Evolutionary conservation across 2,113 vertebrate genomes (phyloP).

Genomic region (Gadus macrocephalus): DNA sequence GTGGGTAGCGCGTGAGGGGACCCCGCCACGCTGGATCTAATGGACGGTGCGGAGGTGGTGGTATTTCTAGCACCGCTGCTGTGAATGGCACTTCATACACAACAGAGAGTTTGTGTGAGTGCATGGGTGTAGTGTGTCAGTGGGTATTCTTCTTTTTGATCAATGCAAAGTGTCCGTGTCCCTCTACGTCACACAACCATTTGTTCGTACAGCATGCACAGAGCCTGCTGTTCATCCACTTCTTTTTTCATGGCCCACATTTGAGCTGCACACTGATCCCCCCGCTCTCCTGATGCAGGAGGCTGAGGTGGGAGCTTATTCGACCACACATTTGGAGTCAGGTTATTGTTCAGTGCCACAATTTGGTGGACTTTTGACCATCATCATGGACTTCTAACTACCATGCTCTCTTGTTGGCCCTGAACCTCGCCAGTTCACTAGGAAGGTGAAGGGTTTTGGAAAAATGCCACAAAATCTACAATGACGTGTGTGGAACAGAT

Average conservation of each 20-base stretch:
- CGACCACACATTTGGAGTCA: not conserved
- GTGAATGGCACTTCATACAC: conserved; percentile 10
- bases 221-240: conserved; percentile 1
- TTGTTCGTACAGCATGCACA: not conserved
- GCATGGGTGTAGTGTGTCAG: not conserved
- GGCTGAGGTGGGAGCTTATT: not conserved
- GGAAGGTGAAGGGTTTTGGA: too few relatives aligned
- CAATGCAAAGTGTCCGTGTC: too few relatives aligned
- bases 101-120: not conserved
- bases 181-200: too few relatives aligned
- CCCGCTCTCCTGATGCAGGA: conserved; percentile 1
- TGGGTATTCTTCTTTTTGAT: too few relatives aligned
- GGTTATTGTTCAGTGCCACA: not conserved
- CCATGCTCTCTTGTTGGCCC: too few relatives aligned
- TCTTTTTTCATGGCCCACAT: conserved; percentile 21
- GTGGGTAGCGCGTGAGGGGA: conserved; percentile 8
- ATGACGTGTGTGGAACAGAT: too few relatives aligned
- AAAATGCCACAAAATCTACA: too few relatives aligned
- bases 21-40: conserved; percentile 6
- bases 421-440: too few relatives aligned
- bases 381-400: too few relatives aligned
- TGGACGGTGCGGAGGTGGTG: conserved; percentile 9
- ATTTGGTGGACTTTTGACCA: not conserved
- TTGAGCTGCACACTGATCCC: conserved; percentile 30
- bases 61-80: conserved; percentile 33